Evolutionary conservation across 1,140 invertebrate genomes (phyloP).

Genomic region (Drosophila micromelanica): DNA sequence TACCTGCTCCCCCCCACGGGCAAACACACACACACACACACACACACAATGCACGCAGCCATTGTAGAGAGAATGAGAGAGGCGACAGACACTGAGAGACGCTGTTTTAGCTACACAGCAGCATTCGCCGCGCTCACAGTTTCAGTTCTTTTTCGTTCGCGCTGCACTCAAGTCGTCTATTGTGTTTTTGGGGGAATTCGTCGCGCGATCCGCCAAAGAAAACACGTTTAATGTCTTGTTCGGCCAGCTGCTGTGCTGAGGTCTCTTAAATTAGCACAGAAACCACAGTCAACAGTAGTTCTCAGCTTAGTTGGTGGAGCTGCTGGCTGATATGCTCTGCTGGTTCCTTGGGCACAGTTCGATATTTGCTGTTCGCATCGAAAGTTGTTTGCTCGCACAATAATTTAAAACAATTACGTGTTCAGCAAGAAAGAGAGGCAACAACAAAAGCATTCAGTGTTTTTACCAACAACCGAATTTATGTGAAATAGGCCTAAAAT

Average conservation of each 20-base stretch:
- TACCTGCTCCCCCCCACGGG: slow-evolving; percentile 20
- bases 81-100: background rate
- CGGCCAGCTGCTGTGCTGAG: slow-evolving; percentile 5
- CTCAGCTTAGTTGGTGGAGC: slow-evolving; percentile 19
- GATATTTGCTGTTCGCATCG: background rate
- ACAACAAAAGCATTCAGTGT: slow-evolving; percentile 10
- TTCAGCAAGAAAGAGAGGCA: slow-evolving; percentile 15
- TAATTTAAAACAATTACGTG: slow-evolving; percentile 41
- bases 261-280: slow-evolving; percentile 33
- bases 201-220: slow-evolving; percentile 47
- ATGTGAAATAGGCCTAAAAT: slow-evolving; percentile 36
- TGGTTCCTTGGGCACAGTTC: slow-evolving; percentile 6
- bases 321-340: slow-evolving; percentile 19
- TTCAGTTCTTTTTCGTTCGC: slow-evolving; percentile 72
- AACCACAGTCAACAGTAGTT: background rate
- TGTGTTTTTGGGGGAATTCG: slow-evolving; percentile 26
- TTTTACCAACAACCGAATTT: slow-evolving; percentile 7
- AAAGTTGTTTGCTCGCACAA: slow-evolving; percentile 9
- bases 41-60: slow-evolving; percentile 16
- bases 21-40: slow-evolving; percentile 22
- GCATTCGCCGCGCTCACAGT: slow-evolving; percentile 38
- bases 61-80: slow-evolving; percentile 14
- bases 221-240: slow-evolving; percentile 40
- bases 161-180: slow-evolving; percentile 48
- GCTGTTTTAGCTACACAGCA: slow-evolving; percentile 45